These are phyloP conservation scores for Julus scanicus DNA, from an alignment of 2,888 invertebrate genomes.

Conservation along the genomic window DNA sequence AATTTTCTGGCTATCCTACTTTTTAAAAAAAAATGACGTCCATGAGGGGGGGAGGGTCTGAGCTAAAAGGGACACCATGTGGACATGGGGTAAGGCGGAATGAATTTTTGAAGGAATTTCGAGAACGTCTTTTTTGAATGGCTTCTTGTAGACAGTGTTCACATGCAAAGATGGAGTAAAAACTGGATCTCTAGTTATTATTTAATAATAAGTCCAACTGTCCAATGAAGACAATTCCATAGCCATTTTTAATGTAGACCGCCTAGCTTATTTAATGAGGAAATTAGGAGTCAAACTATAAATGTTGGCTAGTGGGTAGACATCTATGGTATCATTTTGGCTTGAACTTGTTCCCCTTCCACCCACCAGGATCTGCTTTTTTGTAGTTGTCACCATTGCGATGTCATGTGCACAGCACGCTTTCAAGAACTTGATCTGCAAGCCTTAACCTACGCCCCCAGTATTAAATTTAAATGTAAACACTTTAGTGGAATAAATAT, in stretches of 20 bases:
- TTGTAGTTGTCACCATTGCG: neutral
- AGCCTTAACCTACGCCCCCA: constrained; percentile 25
- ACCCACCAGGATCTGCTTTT: constrained; percentile 16
- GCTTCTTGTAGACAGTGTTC: no score
- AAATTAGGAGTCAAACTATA: neutral
- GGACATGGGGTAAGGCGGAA: no score
- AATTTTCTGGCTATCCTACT: no score
- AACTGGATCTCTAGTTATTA: no score
- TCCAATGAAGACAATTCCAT: neutral
- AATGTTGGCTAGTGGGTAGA: constrained; percentile 5
- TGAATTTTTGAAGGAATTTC: no score
- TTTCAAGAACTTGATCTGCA: neutral
- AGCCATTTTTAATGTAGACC: neutral
- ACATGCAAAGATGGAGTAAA: neutral
- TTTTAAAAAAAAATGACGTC: no score
- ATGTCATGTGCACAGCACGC: neutral
- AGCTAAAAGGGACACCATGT: no score
- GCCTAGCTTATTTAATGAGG: constrained; percentile 30
- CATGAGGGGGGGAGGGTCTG: no score
- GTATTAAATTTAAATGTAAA: neutral
- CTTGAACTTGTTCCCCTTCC: neutral
- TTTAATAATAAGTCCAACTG: no score
- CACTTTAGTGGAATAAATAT: neutral
- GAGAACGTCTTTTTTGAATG: no score
- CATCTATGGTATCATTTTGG: neutral